phyloP scores from a whole-genome alignment of 2,888 invertebrate genomes.

The Slavum lentiscoides region DNA sequence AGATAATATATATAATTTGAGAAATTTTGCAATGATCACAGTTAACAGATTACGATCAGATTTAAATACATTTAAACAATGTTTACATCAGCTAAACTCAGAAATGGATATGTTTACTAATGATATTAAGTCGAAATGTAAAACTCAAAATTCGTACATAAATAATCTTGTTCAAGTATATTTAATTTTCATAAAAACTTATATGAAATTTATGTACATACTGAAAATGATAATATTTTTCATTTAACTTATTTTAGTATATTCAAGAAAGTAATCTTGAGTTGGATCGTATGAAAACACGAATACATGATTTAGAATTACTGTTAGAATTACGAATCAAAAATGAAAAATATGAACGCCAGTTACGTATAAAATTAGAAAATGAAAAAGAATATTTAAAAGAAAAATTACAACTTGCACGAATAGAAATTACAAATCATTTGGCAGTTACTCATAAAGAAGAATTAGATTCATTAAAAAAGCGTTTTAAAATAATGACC shows the following conservation, averaged over 20 bases:
- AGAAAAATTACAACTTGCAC: conserved; percentile 63
- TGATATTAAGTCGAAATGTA: conserved; percentile 35
- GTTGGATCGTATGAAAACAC: conserved; percentile 3
- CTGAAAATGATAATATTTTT: neutral
- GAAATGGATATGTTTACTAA: conserved; percentile 24
- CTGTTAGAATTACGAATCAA: conserved; percentile 26
- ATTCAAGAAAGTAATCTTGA: conserved; percentile 18
- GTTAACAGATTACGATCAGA: conserved; percentile 32
- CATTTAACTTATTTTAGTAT: conserved; percentile 19
- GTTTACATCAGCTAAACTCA: conserved; percentile 15
- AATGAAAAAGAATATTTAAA: conserved; percentile 56
- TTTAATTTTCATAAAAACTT: neutral
- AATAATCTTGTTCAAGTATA: conserved; percentile 25
- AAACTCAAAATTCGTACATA: conserved; percentile 20
- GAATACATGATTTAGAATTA: conserved; percentile 33
- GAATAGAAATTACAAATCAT: conserved; percentile 72
- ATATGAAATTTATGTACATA: neutral
- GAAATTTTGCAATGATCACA: conserved; percentile 18
- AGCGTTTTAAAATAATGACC: conserved; percentile 68
- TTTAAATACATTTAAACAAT: conserved; percentile 41
- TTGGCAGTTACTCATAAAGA: conserved; percentile 74
- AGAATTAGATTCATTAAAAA: conserved; percentile 60
- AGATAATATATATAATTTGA: conserved; percentile 12
- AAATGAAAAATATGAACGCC: conserved; percentile 23
- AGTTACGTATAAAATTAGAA: conserved; percentile 36